phyloP scores from a whole-genome alignment of 2,888 invertebrate genomes.

The Dolichomitus sp. region DNA sequence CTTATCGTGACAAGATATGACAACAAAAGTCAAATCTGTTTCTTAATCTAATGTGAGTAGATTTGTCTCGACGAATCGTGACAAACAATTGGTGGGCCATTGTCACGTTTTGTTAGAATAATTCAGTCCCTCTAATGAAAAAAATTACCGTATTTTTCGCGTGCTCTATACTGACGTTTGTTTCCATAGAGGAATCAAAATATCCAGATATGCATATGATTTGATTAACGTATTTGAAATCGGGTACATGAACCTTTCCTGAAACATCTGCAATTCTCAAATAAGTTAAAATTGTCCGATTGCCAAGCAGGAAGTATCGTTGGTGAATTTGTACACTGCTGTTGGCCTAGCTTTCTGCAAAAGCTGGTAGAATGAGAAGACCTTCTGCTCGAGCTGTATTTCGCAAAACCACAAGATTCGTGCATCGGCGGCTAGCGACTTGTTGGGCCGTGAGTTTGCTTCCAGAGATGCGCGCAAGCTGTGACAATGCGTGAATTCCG shows the following conservation, averaged over 20 bases:
- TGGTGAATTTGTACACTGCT: conserved; percentile 8
- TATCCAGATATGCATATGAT: not conserved
- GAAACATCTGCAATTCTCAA: not conserved
- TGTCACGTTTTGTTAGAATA: not conserved
- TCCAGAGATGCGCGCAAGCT: conserved; percentile 31
- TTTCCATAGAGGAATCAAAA: not conserved
- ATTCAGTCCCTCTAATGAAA: no score
- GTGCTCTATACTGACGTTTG: not conserved
- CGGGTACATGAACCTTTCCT: not conserved
- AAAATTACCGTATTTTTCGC: no score
- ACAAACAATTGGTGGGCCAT: not conserved
- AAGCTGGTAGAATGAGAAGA: not conserved
- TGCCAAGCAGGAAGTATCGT: conserved; percentile 29
- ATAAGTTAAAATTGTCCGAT: conserved; percentile 19
- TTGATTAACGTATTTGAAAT: not conserved
- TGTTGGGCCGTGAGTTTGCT: conserved; percentile 12
- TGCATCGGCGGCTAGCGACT: conserved; percentile 32
- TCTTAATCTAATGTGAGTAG: not conserved
- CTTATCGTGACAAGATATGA: not conserved
- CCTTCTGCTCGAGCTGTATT: not conserved
- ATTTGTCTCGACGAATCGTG: not conserved
- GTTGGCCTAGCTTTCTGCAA: conserved; percentile 16
- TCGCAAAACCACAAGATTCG: conserved; percentile 39
- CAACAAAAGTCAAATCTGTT: not conserved
- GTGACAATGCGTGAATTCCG: conserved; percentile 32